These are phyloP conservation scores for Pocillopora grandis DNA, from an alignment of 92 coral and sea anemone species.

Conservation along the genomic window DNA sequence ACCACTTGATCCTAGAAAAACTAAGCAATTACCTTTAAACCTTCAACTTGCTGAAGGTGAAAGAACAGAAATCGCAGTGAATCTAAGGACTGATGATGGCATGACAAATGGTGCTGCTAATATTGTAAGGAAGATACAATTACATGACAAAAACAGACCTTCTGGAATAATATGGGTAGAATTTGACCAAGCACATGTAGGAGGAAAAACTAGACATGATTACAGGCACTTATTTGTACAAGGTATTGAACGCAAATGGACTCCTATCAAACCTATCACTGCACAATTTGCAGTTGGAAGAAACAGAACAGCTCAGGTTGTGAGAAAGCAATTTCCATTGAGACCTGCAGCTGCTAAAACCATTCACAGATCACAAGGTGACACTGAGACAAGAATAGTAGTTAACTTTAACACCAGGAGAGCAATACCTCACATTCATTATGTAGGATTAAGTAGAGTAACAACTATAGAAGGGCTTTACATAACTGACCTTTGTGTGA, in stretches of 20 bases:
- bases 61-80: constrained; percentile 49
- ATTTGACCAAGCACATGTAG: constrained; percentile 14
- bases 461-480: constrained; percentile 20
- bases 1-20: too few relatives aligned
- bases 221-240: too few relatives aligned
- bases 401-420: constrained; percentile 33
- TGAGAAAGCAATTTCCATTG: constrained; percentile 51
- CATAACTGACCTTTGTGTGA: background rate
- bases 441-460: constrained; percentile 61
- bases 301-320: constrained; percentile 30
- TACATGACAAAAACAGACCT: constrained; percentile 31
- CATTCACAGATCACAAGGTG: constrained; percentile 56
- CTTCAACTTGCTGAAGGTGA: constrained; percentile 44
- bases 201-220: background rate
- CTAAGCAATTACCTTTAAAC: background rate
- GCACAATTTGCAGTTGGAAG: constrained; percentile 39
- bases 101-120: background rate
- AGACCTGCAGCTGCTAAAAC: constrained; percentile 53
- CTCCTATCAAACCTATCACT: constrained; percentile 26
- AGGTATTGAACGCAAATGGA: too few relatives aligned
- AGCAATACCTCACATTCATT: constrained; percentile 52
- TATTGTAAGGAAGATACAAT: constrained; percentile 1
- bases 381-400: constrained; percentile 46
- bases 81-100: constrained; percentile 21
- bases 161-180: constrained; percentile 40